phyloP scores from a whole-genome alignment of 2,113 vertebrate genomes.

The Symphodus melops region DNA sequence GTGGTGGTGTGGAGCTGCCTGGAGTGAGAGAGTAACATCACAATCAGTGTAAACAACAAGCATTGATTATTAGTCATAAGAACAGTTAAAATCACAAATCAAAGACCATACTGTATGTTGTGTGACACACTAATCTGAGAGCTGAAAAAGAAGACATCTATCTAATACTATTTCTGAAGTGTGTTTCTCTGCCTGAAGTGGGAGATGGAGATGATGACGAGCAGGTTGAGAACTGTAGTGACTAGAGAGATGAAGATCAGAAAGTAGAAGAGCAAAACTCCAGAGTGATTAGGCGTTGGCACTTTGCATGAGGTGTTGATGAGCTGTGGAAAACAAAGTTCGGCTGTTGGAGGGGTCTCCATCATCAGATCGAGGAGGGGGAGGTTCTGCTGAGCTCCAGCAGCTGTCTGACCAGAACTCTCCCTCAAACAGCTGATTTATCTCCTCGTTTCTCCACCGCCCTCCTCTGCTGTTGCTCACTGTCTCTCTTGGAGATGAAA shows the following conservation, averaged over 20 bases:
- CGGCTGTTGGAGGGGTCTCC: not conserved
- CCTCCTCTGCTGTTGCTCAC: not conserved
- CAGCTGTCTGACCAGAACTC: conserved; percentile 9
- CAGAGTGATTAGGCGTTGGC: not conserved
- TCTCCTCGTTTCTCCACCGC: not conserved
- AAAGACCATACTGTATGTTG: not conserved
- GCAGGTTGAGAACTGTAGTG: conserved; percentile 62
- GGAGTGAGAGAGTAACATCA: conserved; percentile 11
- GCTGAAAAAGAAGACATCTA: not conserved
- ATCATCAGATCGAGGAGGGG: conserved; percentile 12
- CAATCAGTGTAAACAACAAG: not conserved
- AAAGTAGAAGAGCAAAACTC: conserved; percentile 39
- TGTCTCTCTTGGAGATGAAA: not conserved
- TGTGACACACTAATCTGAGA: not conserved
- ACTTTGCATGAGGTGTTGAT: conserved; percentile 52
- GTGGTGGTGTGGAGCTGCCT: conserved; percentile 79
- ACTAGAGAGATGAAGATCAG: conserved; percentile 36
- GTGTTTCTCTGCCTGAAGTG: conserved; percentile 67
- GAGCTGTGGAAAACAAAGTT: conserved; percentile 61
- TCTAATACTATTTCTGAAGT: too few relatives aligned
- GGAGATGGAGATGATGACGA: conserved; percentile 69
- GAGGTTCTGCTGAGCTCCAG: too few relatives aligned
- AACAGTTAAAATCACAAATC: not conserved
- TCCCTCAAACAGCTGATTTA: conserved; percentile 17
- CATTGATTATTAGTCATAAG: not conserved